Percentiles rank a stretch among this genome's conserved stretches.
Evolutionary conservation across 1,140 invertebrate species (phyloP).

Genomic region (Halyomorpha halys): DNA sequence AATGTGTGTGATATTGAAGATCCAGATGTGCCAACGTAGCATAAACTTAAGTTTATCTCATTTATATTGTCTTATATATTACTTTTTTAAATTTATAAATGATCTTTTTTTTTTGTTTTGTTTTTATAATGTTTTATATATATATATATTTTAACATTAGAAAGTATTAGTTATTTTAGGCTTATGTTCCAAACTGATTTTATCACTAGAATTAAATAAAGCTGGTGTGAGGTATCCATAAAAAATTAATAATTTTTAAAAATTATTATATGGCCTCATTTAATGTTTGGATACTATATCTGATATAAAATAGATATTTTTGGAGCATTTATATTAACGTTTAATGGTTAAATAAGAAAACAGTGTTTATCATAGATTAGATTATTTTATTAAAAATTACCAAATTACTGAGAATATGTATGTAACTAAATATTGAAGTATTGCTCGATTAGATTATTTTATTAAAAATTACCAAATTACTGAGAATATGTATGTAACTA

Average conservation of each 20-base stretch:
- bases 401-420: too few relatives aligned
- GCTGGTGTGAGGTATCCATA: neutral
- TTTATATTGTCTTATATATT: conserved; percentile 1
- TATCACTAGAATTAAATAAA: neutral
- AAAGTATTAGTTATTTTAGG: neutral
- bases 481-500: too few relatives aligned
- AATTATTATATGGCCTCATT: neutral
- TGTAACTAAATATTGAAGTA: too few relatives aligned
- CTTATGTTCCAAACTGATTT: too few relatives aligned
- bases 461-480: too few relatives aligned
- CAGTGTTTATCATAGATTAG: neutral
- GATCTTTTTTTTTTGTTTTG: neutral
- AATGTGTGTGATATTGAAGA: conserved; percentile 88
- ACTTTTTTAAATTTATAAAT: conserved; percentile 4
- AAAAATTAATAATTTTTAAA: neutral
- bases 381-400: neutral
- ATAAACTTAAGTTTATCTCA: conserved; percentile 17
- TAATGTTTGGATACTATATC: neutral
- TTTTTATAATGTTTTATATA: neutral
- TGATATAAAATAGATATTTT: neutral
- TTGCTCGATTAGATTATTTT: too few relatives aligned
- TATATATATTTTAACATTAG: neutral
- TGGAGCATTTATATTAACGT: neutral
- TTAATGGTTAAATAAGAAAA: neutral
- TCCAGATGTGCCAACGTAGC: conserved; percentile 46